Evolutionary conservation across 1,140 invertebrate species (phyloP).

Genomic region (Colletes latitarsis): DNA sequence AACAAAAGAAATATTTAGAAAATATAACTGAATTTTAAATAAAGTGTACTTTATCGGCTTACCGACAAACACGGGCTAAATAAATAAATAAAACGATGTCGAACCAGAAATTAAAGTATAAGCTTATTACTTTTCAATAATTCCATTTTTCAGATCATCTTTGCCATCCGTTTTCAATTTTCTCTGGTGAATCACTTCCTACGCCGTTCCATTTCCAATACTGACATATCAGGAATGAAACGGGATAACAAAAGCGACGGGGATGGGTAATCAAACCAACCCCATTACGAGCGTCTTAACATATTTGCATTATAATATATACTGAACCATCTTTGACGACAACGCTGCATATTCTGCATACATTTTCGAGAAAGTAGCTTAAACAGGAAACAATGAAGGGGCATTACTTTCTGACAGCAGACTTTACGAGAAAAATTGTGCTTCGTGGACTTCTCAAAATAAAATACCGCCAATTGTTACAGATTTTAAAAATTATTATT

Average conservation of each 20-base stretch:
- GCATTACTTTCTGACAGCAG: not conserved
- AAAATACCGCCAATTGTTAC: no score
- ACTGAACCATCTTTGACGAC: not conserved
- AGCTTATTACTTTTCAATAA: not conserved
- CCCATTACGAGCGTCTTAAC: not conserved
- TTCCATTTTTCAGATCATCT: not conserved
- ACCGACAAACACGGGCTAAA: not conserved
- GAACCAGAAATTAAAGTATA: not conserved
- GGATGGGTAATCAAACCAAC: not conserved
- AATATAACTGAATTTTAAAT: not conserved
- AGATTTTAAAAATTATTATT: no score
- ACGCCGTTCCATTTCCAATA: not conserved
- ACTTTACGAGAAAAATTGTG: no score
- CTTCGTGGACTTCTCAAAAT: no score
- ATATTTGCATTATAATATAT: slow-evolving; percentile 13
- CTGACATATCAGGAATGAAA: not conserved
- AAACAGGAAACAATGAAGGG: not conserved
- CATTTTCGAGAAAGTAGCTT: not conserved
- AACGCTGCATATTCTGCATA: not conserved
- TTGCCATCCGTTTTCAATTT: not conserved
- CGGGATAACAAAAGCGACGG: not conserved
- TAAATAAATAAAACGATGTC: not conserved
- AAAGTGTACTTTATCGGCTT: not conserved
- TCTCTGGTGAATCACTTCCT: not conserved
- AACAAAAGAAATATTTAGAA: not conserved